Percentiles rank a stretch among this genome's conserved stretches.
Evolutionary conservation across 35 echinoderm and acorn worm species (phyloP).

Genomic region (Nesometra sesokonis): DNA sequence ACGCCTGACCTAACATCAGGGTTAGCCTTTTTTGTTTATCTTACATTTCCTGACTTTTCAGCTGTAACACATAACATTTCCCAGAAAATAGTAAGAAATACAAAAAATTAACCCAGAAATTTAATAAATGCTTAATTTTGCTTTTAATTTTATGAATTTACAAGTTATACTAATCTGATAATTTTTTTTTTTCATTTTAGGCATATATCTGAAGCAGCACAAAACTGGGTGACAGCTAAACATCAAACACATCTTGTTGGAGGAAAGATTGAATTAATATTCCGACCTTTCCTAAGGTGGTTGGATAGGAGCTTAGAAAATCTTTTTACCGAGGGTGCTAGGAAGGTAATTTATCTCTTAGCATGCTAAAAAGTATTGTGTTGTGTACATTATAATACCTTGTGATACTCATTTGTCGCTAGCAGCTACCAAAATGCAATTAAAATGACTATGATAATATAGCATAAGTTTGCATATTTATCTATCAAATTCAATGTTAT

Average conservation of each 20-base stretch:
- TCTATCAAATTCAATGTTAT: too few relatives aligned
- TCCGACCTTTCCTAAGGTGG: constrained; percentile 93
- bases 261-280: constrained; percentile 63
- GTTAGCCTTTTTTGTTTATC: too few relatives aligned
- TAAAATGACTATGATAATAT: too few relatives aligned
- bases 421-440: too few relatives aligned
- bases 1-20: neutral
- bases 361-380: too few relatives aligned
- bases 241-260: constrained; percentile 46
- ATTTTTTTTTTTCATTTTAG: constrained; percentile 18
- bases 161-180: neutral
- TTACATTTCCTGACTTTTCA: too few relatives aligned
- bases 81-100: too few relatives aligned
- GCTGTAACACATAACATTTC: too few relatives aligned
- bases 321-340: constrained; percentile 82
- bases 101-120: neutral
- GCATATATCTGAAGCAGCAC: constrained; percentile 27
- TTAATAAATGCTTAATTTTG: neutral
- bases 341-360: constrained; percentile 31
- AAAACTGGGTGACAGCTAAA: constrained; percentile 65
- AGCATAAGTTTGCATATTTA: too few relatives aligned
- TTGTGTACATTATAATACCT: too few relatives aligned
- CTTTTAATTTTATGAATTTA: neutral
- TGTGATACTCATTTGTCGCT: too few relatives aligned
- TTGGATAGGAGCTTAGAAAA: constrained; percentile 69